Conservation (phyloP, 2,888 invertebrate species). For the Drosophila eohydei region DNA sequence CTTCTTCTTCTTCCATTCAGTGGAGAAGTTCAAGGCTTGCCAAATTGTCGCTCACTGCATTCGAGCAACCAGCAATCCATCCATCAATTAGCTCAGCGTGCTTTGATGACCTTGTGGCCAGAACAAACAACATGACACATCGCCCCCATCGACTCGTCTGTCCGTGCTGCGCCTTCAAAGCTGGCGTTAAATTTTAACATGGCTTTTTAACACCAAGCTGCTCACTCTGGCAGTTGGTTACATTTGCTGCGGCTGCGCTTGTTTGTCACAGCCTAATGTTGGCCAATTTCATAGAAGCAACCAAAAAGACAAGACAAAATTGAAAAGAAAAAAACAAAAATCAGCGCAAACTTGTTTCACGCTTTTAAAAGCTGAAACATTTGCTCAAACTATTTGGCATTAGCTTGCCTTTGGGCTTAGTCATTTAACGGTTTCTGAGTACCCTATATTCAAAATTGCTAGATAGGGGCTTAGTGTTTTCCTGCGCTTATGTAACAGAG, state of each 20-base stretch:
- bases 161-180: constrained; percentile 20
- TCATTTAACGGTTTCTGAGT: constrained; percentile 39
- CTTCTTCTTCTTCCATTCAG: constrained; percentile 20
- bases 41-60: constrained; percentile 76
- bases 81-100: constrained; percentile 64
- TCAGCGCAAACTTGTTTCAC: constrained; percentile 63
- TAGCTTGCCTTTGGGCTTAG: constrained; percentile 51
- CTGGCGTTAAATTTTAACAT: constrained; percentile 78
- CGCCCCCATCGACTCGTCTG: constrained; percentile 28
- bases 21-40: constrained; percentile 72
- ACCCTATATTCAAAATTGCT: background rate
- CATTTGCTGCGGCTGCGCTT: constrained; percentile 52
- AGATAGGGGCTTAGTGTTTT: background rate
- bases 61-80: constrained; percentile 8
- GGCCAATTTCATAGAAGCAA: constrained; percentile 54
- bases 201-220: constrained; percentile 70
- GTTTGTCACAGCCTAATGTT: constrained; percentile 69
- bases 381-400: constrained; percentile 56
- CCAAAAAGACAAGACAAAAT: constrained; percentile 11
- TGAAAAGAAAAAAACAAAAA: constrained; percentile 5
- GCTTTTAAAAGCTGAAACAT: constrained; percentile 50
- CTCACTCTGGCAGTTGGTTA: constrained; percentile 29
- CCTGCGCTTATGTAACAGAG: background rate
- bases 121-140: constrained; percentile 51
- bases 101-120: constrained; percentile 54